A percentile compares a stretch with the other conserved stretches of the same genome.
These are phyloP conservation scores for Palythoa grandiflora DNA, from an alignment of 92 coral and sea anemone genomes.

Conservation along the genomic window DNA sequence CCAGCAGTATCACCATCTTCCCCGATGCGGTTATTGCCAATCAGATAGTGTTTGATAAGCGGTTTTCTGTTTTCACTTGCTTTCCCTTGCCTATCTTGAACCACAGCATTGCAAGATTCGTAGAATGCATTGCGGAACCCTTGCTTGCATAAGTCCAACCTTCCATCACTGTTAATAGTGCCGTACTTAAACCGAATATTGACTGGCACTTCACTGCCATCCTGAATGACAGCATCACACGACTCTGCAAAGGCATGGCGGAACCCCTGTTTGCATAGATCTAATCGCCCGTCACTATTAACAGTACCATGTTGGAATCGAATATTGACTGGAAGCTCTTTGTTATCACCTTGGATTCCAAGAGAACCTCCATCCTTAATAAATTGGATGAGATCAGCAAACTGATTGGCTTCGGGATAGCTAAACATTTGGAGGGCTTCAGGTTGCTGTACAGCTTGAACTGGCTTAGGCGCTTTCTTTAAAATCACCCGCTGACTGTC, in stretches of 20 bases:
- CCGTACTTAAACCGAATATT: conserved; percentile 68
- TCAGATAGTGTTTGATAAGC: conserved; percentile 68
- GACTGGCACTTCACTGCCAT: conserved; percentile 60
- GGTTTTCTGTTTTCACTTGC: conserved; percentile 41
- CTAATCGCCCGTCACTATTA: conserved; percentile 70
- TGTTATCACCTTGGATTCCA: conserved; percentile 7
- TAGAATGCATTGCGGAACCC: conserved; percentile 68
- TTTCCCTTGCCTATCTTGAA: conserved; percentile 50
- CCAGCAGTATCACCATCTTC: conserved; percentile 69
- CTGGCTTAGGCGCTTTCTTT: conserved; percentile 64
- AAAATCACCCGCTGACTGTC: conserved; percentile 31
- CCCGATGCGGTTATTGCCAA: conserved; percentile 71
- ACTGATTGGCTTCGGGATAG: conserved; percentile 60
- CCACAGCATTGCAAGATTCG: conserved; percentile 61
- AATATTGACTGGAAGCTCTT: background rate
- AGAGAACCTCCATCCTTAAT: conserved; percentile 51
- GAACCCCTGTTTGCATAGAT: conserved; percentile 73
- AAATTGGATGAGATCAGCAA: conserved; percentile 56
- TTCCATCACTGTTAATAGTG: conserved; percentile 72
- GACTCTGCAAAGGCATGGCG: conserved; percentile 66
- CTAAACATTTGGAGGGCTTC: conserved; percentile 68
- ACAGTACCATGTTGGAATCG: conserved; percentile 45
- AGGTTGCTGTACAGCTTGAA: conserved; percentile 68
- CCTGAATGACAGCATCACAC: conserved; percentile 73
- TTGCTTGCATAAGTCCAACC: conserved; percentile 72